phyloP scores from a whole-genome alignment of 2,888 invertebrate genomes.

The Polymixis lichenea region DNA sequence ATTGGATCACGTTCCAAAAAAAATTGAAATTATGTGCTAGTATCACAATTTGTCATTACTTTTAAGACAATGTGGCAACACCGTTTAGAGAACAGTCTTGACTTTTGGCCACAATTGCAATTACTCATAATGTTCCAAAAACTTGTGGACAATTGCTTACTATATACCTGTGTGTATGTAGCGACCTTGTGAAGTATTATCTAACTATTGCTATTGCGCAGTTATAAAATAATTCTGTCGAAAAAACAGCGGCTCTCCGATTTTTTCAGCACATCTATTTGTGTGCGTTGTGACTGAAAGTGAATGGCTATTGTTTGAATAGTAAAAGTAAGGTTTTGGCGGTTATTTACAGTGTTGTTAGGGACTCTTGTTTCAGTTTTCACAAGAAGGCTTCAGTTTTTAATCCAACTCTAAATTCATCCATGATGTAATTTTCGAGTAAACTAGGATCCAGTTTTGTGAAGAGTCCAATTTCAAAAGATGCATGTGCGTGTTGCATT shows the following conservation, averaged over 20 bases:
- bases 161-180: slow-evolving; percentile 43
- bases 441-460: not conserved
- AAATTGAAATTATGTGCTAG: slow-evolving; percentile 8
- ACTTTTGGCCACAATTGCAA: slow-evolving; percentile 48
- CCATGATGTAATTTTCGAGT: slow-evolving; percentile 5
- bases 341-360: not conserved
- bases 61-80: slow-evolving; percentile 34
- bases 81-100: slow-evolving; percentile 45
- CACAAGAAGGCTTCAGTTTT: slow-evolving; percentile 2
- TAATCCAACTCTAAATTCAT: not conserved
- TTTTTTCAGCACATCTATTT: slow-evolving; percentile 56
- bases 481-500: not conserved
- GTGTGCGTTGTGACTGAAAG: slow-evolving; percentile 50
- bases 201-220: slow-evolving; percentile 69
- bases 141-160: slow-evolving; percentile 50
- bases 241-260: slow-evolving; percentile 50
- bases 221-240: slow-evolving; percentile 58
- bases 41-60: slow-evolving; percentile 3
- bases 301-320: slow-evolving; percentile 46
- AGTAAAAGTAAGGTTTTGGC: slow-evolving; percentile 33
- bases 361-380: not conserved
- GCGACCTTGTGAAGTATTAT: slow-evolving; percentile 66
- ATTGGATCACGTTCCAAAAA: slow-evolving; percentile 28
- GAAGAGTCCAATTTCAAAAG: slow-evolving; percentile 5
- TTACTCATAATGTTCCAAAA: slow-evolving; percentile 59